Conservation (phyloP, 2,797 vertebrate species). For the Cyprinella venusta region DNA sequence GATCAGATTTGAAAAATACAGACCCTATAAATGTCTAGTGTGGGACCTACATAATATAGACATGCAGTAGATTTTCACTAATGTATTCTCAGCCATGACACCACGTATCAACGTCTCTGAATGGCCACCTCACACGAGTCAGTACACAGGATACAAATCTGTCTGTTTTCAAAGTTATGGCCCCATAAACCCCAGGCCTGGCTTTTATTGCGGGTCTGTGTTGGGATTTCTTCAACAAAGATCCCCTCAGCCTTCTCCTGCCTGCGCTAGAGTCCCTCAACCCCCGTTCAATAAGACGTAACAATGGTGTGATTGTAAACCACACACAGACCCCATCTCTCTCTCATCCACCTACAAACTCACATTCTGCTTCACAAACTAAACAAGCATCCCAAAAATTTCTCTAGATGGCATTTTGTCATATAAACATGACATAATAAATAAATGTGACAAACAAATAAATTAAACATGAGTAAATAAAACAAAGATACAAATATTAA, state of each 20-base stretch:
- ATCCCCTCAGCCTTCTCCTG: slow-evolving; percentile 51
- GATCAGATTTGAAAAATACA: background rate
- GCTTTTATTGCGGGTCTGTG: slow-evolving; percentile 47
- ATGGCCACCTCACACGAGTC: background rate
- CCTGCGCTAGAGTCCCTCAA: slow-evolving; percentile 51
- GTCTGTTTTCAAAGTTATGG: slow-evolving; percentile 45
- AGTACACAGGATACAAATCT: slow-evolving; percentile 16
- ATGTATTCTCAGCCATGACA: background rate
- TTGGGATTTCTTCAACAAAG: slow-evolving; percentile 61
- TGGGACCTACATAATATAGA: background rate
- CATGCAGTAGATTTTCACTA: slow-evolving; percentile 10
- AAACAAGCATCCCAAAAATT: slow-evolving; percentile 39
- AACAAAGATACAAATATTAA: background rate
- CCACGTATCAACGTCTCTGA: slow-evolving; percentile 9
- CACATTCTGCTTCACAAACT: slow-evolving; percentile 51
- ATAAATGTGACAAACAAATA: background rate
- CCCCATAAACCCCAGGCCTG: slow-evolving; percentile 55
- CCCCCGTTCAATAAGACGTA: slow-evolving; percentile 48
- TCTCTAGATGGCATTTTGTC: background rate
- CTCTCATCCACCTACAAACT: slow-evolving; percentile 44
- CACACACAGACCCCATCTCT: slow-evolving; percentile 49
- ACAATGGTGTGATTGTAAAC: slow-evolving; percentile 64
- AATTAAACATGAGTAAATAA: background rate
- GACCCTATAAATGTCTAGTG: background rate
- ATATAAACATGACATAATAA: background rate